phyloP scores from a whole-genome alignment of 2,888 invertebrate genomes.

The Piscicola geometra region DNA sequence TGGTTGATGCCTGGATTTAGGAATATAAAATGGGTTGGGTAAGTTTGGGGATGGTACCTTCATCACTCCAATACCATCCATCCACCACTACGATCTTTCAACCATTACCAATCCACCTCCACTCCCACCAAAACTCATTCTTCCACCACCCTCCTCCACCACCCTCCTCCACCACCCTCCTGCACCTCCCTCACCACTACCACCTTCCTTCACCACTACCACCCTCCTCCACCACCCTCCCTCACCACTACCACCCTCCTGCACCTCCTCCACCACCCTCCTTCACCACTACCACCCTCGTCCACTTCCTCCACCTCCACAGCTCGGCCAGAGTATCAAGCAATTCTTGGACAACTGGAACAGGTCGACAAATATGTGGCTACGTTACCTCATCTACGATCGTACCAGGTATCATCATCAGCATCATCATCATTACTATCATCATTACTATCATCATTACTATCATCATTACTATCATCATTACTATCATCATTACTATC shows the following conservation, averaged over 20 bases:
- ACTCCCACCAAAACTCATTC: background rate
- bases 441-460: no score
- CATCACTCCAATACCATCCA: no score
- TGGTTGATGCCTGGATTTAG: no score
- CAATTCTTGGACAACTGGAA: slow-evolving; percentile 88
- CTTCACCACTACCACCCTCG: no score
- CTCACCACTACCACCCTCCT: background rate
- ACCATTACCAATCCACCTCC: background rate
- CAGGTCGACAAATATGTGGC: slow-evolving; percentile 87
- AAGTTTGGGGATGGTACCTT: no score
- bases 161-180: background rate
- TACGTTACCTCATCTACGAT: slow-evolving; percentile 62
- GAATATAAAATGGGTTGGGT: no score
- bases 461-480: no score
- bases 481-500: background rate
- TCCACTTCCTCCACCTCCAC: background rate
- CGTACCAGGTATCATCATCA: background rate
- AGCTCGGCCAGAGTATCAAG: slow-evolving; percentile 66
- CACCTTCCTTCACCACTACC: no score
- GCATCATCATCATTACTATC: background rate
- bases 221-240: no score
- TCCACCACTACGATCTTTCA: no score
- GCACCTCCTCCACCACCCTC: background rate
- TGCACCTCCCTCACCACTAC: background rate
- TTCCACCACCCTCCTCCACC: no score